Evolutionary conservation across 2,888 invertebrate species (phyloP).

Genomic region (Drosophila colorata): DNA sequence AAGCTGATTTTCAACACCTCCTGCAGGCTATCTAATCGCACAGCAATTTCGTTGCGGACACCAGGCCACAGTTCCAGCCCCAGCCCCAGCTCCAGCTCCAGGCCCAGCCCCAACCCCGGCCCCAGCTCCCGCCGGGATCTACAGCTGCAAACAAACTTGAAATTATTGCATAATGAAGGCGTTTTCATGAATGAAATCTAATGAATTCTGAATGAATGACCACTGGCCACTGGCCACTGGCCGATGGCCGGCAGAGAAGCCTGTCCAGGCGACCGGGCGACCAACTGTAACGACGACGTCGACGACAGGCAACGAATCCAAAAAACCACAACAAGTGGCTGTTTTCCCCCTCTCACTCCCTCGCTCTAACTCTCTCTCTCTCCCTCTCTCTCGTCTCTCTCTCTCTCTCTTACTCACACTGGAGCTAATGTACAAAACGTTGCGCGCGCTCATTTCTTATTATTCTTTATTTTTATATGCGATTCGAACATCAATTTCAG

Average conservation of each 20-base stretch:
- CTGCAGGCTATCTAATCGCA: constrained; percentile 77
- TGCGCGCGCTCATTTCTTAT: constrained; percentile 79
- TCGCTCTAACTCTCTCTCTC: background rate
- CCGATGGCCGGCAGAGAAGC: constrained; percentile 18
- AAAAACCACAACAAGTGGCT: constrained; percentile 57
- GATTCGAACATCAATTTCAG: constrained; percentile 79
- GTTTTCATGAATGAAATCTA: constrained; percentile 83
- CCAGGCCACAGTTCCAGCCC: constrained; percentile 15
- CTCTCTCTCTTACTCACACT: constrained; percentile 15
- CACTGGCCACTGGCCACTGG: constrained; percentile 37
- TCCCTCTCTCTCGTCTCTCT: background rate
- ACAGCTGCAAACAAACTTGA: constrained; percentile 29
- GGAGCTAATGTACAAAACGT: constrained; percentile 76
- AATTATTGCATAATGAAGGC: constrained; percentile 79
- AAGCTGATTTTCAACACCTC: constrained; percentile 79
- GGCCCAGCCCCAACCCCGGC: constrained; percentile 8
- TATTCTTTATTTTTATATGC: constrained; percentile 77
- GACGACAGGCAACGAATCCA: constrained; percentile 32
- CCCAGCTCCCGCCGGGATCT: constrained; percentile 5
- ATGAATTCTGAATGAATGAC: constrained; percentile 81
- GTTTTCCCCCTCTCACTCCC: constrained; percentile 8
- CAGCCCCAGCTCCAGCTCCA: constrained; percentile 1
- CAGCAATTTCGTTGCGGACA: constrained; percentile 64
- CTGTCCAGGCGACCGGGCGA: constrained; percentile 10
- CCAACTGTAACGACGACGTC: constrained; percentile 49